Evolutionary conservation across 2,797 vertebrate genomes (phyloP).

Genomic region (Diplodus sargus): DNA sequence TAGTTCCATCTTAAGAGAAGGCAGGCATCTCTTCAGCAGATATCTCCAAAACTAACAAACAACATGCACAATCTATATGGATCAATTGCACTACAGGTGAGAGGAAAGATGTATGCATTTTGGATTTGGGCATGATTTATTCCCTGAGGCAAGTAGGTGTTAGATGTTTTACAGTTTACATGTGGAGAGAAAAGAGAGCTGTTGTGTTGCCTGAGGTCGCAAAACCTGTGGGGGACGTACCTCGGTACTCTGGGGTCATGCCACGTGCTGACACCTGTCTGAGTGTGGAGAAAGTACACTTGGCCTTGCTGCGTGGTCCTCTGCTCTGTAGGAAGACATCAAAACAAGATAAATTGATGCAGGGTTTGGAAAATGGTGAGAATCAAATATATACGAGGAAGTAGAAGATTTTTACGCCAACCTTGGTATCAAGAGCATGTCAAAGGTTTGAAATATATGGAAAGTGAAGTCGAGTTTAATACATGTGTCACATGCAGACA

Average conservation of each 20-base stretch:
- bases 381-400: not conserved
- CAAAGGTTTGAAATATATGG: constrained; percentile 21
- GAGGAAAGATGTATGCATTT: no score
- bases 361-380: not conserved
- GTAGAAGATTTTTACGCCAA: not conserved
- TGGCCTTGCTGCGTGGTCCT: constrained; percentile 98
- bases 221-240: constrained; percentile 74
- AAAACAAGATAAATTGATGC: not conserved
- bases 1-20: no score
- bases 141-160: not conserved
- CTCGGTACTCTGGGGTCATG: constrained; percentile 97
- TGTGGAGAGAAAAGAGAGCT: not conserved
- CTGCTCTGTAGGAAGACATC: constrained; percentile 89
- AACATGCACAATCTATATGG: no score
- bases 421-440: not conserved
- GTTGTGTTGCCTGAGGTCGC: not conserved
- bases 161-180: not conserved
- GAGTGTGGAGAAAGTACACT: constrained; percentile 98
- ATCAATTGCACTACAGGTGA: no score
- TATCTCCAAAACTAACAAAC: no score
- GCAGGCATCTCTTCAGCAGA: no score
- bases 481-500: constrained; percentile 36
- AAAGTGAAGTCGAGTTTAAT: constrained; percentile 28
- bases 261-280: constrained; percentile 99
- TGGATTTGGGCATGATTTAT: no score